Base-by-base conservation (phyloP, 2,797 vertebrate species). In the Trichosurus vulpecula region DNA sequence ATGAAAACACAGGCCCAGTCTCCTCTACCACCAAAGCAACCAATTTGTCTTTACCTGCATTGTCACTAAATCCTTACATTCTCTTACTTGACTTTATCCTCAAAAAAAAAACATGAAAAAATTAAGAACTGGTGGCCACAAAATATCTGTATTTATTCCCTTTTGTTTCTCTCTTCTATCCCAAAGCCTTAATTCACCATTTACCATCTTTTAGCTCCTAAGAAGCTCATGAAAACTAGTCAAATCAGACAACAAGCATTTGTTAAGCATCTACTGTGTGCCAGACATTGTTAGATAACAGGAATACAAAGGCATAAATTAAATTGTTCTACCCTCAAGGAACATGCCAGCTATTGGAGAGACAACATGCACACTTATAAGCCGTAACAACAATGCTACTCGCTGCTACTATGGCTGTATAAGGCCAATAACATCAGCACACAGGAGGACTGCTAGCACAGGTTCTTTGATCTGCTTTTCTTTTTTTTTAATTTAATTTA, bases 61-160 rank as follows among this genome's bases (percentile, higher is more conserved):
- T 22, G 9, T 25, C 25, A 27, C 74, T 81, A 47, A 81, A 22
- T 81, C 41, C 22, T 81, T 47, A 47, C n/a, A 31, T 81, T 47
- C 22, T 47, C 74, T 47, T 81, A 47, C 19, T 81, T 47, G 74
- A 81, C 74, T 47, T 81, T 13, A 25, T 47, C 41, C 41, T 47
- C 41, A 81, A 47, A 81, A 81, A 81, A 47, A 11, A 6, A 41
- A n/a, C 25, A 81, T 11, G 22, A 25, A 47, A 81, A 47, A 41
- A 25, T 31, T 58, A 81, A 87, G 19, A 29, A 90, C 90, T 30
- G 91, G 54, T 66, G 58, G 58, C 22, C 87, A 93, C 27, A 92
- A 58, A 58, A 90, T 90, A 96, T 94, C 91, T 35, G 35, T 6
- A 52, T 56, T 90, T 30, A 54, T 91, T 97, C 92, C 31, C 12